Base-by-base conservation (phyloP, 2,797 vertebrate genomes). In the Paguma larvata region DNA sequence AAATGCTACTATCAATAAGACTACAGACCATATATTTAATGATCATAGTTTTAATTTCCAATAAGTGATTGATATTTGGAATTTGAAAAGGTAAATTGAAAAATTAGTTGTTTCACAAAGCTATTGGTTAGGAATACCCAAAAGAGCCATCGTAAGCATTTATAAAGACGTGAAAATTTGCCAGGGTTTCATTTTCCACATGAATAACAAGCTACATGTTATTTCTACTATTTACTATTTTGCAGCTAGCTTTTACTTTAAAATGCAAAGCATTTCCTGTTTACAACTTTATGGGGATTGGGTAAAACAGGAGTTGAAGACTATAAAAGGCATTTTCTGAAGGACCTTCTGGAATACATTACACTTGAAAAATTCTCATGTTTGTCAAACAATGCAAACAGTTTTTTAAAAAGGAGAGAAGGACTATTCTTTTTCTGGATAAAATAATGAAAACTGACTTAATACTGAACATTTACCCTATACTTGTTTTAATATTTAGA, bases 201-300 rank as follows among this genome's bases (percentile, higher is more conserved):
- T 11, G 44, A 77, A 48, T 48, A 77, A 94, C 27, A 78, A 88
- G 38, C 23, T 27, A 51, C 12, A 12, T 32, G 72, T 6, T 34
- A 68, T 65, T 85, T 80, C 86, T 88, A 73, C 32, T 63, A 89
- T 65, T 83, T 87, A 73, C 32, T 27, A n/a, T 97, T 95, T 82
- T 85, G n/a, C 56, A 95, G 93, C 30, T 78, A 89, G 34, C 2
- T 27, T 75, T 85, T 89, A 25, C 77, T 95, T 85, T 46, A 79
- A 73, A 91, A 93, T 53, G n/a, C 67, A 92, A 95, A 70, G 27
- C 32, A 91, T 90, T 98, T 98, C 77, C 93, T 97, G 95, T 97
- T 97, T 96, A 96, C 8, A 51, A 27, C 51, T 82, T 77, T 23
- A 87, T 46, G 63, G 86, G 25, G 44, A 34, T 3, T 67, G 41